Evolutionary conservation across 2,888 invertebrate species (phyloP), one percentile per base, ranked within the genome.

Genomic region (Caenorhabditis sulstoni): DNA sequence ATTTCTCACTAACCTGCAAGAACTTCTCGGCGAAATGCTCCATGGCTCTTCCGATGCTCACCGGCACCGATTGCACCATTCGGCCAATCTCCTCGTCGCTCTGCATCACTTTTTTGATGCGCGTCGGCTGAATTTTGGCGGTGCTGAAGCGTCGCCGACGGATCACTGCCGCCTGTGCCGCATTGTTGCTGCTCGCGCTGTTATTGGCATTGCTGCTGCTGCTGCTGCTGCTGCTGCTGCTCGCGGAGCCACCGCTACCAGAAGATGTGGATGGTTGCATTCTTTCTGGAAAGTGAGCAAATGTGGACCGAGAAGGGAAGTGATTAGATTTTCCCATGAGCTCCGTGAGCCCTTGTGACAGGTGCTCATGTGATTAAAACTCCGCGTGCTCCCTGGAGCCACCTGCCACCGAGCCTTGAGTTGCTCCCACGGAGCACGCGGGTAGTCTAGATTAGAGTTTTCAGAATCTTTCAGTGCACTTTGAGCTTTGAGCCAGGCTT

Each of bases 81-180:
- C 98, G 97, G 87, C 99, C 99, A 90, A 99, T 96, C 92, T 99
- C 98, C 91, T 99, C 98, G 91, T 99, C 99, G 85, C 96, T 96
- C 92, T 99, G 98, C 98, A 99, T 99, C 85, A 99, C 99, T 93
- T 98, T 99, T 93, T 99, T 99, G 89, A 99, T 97, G 90, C 99
- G 94, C 7, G 89, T 89, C 87, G 89, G 89, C 68, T 89, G 89
- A 49, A 89, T 89, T 64, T 88, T 86, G n/a, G 88, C 89, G 11
- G 81, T 85, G 44, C 86, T 87, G 73, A 87, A 89, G 11, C 89
- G 82, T 12, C 89, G 81, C 58, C 87, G 84, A 64, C 88, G 84
- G 39, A 89, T 85, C 4, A 71, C 75, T 20, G 68, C 80, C 0
- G 75, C 73, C 4, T n/a, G n/a, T n/a, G n/a, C n/a, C n/a, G n/a